These are phyloP conservation scores for Drosophila biarmipes DNA, from an alignment of 1,140 invertebrate species.

Conservation along the genomic window DNA sequence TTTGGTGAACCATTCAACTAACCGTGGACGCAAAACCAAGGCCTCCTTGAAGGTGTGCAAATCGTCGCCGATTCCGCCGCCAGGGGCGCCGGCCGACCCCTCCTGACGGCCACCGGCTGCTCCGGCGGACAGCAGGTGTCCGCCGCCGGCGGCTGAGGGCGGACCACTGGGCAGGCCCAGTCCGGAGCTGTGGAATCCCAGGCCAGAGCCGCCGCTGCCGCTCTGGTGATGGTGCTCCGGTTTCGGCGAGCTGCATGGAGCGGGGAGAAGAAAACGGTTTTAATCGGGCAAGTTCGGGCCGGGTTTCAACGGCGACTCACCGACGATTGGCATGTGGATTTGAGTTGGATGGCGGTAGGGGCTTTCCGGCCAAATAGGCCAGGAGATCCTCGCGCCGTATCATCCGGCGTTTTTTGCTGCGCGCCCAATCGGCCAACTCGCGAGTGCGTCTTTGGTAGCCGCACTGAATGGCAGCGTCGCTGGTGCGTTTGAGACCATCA, in stretches of 20 bases:
- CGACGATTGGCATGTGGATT: conserved; percentile 85
- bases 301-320: conserved; percentile 62
- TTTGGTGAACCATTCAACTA: conserved; percentile 7
- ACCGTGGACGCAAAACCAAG: conserved; percentile 87
- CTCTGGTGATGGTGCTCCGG: conserved; percentile 70
- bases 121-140: conserved; percentile 49
- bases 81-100: conserved; percentile 20
- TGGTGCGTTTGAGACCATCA: conserved; percentile 89
- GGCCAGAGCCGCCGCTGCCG: conserved; percentile 42
- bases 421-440: conserved; percentile 91
- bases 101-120: conserved; percentile 25
- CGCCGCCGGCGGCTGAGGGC: conserved; percentile 32
- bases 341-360: conserved; percentile 87
- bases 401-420: conserved; percentile 88
- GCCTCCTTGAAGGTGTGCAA: conserved; percentile 92
- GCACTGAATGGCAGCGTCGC: conserved; percentile 89
- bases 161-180: conserved; percentile 48
- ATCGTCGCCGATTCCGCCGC: conserved; percentile 84
- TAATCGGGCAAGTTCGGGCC: conserved; percentile 24
- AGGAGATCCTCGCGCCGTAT: conserved; percentile 92
- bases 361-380: conserved; percentile 91
- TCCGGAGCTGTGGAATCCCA: conserved; percentile 53
- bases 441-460: conserved; percentile 90
- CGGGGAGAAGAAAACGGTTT: conserved; percentile 25
- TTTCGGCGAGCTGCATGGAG: conserved; percentile 64